Percentiles rank a stretch among this genome's conserved stretches.
phyloP scores from a whole-genome alignment of 2,797 vertebrate species.

The Coilia nasus region DNA sequence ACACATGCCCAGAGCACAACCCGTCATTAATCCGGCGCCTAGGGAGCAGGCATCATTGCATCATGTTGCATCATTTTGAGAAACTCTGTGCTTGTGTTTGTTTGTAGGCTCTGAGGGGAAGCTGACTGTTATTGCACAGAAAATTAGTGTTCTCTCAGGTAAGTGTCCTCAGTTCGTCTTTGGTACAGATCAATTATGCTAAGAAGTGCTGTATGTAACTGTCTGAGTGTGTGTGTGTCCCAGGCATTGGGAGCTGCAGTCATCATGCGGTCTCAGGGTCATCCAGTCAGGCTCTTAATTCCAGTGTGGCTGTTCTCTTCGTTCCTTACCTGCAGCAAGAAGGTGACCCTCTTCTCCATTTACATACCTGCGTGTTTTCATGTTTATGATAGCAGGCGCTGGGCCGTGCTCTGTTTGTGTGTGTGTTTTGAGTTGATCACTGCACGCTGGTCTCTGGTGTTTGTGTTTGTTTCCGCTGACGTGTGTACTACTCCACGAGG shows the following conservation, averaged over 20 bases:
- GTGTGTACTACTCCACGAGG: too few relatives aligned
- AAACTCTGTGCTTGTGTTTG: not conserved
- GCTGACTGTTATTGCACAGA: constrained; percentile 91
- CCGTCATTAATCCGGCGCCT: too few relatives aligned
- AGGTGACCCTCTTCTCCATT: constrained; percentile 73
- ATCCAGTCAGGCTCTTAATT: constrained; percentile 88
- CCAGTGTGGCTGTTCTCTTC: constrained; percentile 85
- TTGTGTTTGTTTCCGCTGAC: too few relatives aligned
- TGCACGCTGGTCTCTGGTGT: too few relatives aligned
- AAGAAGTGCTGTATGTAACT: not conserved
- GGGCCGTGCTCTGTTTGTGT: too few relatives aligned
- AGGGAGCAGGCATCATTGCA: too few relatives aligned
- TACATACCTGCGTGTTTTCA: too few relatives aligned
- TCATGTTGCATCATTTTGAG: not conserved
- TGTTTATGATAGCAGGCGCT: too few relatives aligned
- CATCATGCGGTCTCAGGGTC: constrained; percentile 88
- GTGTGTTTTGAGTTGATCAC: too few relatives aligned
- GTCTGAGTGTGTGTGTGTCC: not conserved
- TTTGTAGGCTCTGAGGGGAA: constrained; percentile 93
- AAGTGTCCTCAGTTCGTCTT: constrained; percentile 39
- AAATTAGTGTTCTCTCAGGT: constrained; percentile 97
- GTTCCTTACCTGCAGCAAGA: constrained; percentile 97
- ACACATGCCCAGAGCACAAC: constrained; percentile 61
- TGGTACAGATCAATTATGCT: not conserved
- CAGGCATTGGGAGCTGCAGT: constrained; percentile 93